Base-by-base conservation (phyloP, 2,888 invertebrate species). In the Troides helena region DNA sequence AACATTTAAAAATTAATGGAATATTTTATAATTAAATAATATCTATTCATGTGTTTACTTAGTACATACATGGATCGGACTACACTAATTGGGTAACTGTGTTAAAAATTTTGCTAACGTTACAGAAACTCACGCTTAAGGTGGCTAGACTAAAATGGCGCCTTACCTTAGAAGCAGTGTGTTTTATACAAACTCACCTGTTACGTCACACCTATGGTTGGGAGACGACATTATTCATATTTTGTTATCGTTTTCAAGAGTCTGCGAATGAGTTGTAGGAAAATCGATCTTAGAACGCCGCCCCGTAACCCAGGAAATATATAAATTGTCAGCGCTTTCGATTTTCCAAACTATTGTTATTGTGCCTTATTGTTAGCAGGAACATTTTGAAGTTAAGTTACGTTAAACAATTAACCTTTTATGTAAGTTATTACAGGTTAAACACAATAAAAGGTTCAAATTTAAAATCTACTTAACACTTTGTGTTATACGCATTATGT, bases 151-250 rank as follows among this genome's bases (percentile, higher is more conserved):
- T 80, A 88, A 92, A 92, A 92, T 92, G 92, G 90, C 89, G 85
- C 71, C 85, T 74, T 71, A 71, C 77, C 75, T 77, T 80, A 77
- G 76, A 76, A 75, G 82, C 79, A 76, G 83, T 81, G 84, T 84
- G 86, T 88, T 91, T 85, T 92, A 92, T 92, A 92, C 80, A 83
- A 81, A 81, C 81, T 77, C 80, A 84, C 86, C 85, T 88, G 88
- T 89, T 91, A 86, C 92, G 92, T 92, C 92, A 91, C 81, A 80
- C 84, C 82, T 85, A 85, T 83, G 78, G 82, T 79, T 84, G 81
- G 85, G 82, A 85, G 84, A 79, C 75, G 75, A 73, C 77, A 77
- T 81, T 82, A 84, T 85, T 86, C 83, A 82, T 81, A 81, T 83
- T 82, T 83, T 85, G 82, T 87, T 87, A 85, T 85, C 86, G 82